Evolutionary conservation across 2,888 invertebrate genomes (phyloP).

Genomic region (Heliconius ethilla): DNA sequence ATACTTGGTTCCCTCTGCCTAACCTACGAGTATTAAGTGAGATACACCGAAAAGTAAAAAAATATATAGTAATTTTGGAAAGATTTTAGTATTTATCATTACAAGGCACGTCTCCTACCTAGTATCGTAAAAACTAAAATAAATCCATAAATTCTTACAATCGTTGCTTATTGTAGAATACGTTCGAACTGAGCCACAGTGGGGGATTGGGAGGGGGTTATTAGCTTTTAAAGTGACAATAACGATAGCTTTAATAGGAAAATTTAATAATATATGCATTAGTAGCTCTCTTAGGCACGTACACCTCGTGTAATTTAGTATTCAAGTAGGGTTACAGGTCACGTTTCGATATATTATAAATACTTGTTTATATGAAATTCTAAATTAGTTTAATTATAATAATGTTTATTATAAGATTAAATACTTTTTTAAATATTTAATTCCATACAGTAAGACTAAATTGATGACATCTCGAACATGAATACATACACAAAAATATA

Average conservation of each 20-base stretch:
- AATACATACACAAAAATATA: no score
- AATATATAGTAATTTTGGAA: no score
- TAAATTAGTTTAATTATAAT: no score
- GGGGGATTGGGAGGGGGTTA: no score
- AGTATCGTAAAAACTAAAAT: not conserved
- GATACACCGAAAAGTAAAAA: no score
- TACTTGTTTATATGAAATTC: not conserved
- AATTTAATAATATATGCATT: conserved; percentile 17
- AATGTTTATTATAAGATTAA: no score
- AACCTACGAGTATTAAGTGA: no score
- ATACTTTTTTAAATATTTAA: no score
- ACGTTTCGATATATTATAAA: not conserved
- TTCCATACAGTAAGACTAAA: no score
- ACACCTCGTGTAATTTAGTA: not conserved
- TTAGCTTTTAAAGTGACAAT: conserved; percentile 16
- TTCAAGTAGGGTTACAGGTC: not conserved
- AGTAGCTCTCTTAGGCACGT: conserved; percentile 7
- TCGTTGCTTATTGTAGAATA: not conserved
- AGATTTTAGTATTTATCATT: no score
- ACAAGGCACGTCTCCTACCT: not conserved
- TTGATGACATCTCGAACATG: no score
- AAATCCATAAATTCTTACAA: not conserved
- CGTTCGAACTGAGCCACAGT: not conserved
- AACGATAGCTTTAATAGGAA: not conserved
- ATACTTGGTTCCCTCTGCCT: no score